Percentiles rank a stretch among this genome's conserved stretches.
These are phyloP conservation scores for Tyria jacobaeae DNA, from an alignment of 2,888 invertebrate species.

Conservation along the genomic window DNA sequence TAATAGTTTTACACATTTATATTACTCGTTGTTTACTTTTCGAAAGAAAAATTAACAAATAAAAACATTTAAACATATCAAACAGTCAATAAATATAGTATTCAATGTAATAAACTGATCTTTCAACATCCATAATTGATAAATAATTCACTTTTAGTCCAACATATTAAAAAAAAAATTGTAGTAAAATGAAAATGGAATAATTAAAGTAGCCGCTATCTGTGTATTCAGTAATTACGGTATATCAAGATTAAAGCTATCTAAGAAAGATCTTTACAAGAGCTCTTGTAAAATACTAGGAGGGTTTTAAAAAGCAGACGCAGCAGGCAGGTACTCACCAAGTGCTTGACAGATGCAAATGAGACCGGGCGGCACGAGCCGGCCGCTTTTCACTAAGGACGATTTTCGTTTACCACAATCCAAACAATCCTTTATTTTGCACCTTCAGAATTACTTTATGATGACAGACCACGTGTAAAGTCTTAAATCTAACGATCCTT, in stretches of 20 bases:
- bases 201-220: constrained; percentile 46
- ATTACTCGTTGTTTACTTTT: no score
- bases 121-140: constrained; percentile 21
- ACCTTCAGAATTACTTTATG: constrained; percentile 62
- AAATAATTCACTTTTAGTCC: constrained; percentile 7
- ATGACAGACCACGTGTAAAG: constrained; percentile 56
- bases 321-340: constrained; percentile 70
- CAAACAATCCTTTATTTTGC: constrained; percentile 73
- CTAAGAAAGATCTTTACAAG: constrained; percentile 56
- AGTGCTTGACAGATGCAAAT: constrained; percentile 79
- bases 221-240: constrained; percentile 53
- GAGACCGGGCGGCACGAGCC: constrained; percentile 66
- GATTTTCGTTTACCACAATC: constrained; percentile 72
- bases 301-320: constrained; percentile 71
- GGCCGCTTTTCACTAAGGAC: constrained; percentile 65
- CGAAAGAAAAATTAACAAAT: not conserved
- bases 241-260: constrained; percentile 58
- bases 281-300: constrained; percentile 56
- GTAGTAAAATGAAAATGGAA: constrained; percentile 42
- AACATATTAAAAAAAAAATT: constrained; percentile 34
- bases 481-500: constrained; percentile 54
- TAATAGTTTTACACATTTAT: no score
- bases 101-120: constrained; percentile 21
- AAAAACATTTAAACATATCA: constrained; percentile 9
- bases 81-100: constrained; percentile 14